Evolutionary conservation across 2,888 invertebrate species (phyloP).

Genomic region (Melieria crassipennis): DNA sequence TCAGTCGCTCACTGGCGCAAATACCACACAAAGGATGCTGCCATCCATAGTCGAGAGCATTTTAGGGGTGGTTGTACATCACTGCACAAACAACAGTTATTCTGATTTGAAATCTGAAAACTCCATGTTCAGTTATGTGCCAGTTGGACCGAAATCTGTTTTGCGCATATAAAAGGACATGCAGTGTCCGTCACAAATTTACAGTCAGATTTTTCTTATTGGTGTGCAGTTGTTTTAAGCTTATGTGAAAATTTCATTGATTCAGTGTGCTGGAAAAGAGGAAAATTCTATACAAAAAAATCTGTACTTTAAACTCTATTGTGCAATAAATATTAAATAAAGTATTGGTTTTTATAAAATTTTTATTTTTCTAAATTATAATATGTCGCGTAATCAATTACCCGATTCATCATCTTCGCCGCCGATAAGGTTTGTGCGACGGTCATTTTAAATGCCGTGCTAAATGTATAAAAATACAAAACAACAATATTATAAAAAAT

Average conservation of each 20-base stretch:
- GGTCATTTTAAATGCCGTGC: too few relatives aligned
- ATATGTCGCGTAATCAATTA: slow-evolving; percentile 71
- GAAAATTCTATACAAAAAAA: background rate
- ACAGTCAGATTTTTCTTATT: slow-evolving; percentile 51
- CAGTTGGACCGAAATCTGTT: slow-evolving; percentile 12
- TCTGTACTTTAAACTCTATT: background rate
- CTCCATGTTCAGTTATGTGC: background rate
- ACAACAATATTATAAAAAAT: too few relatives aligned
- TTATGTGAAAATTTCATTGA: slow-evolving; percentile 16
- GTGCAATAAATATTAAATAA: background rate
- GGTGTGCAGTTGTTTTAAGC: slow-evolving; percentile 38
- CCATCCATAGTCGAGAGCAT: too few relatives aligned
- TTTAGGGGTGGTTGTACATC: too few relatives aligned
- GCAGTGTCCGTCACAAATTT: slow-evolving; percentile 52
- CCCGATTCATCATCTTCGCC: slow-evolving; percentile 79
- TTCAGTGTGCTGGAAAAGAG: slow-evolving; percentile 14
- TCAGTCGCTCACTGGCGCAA: too few relatives aligned
- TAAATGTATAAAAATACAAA: too few relatives aligned
- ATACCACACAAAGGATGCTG: too few relatives aligned
- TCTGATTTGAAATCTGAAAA: slow-evolving; percentile 1
- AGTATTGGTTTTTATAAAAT: background rate
- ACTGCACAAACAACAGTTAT: too few relatives aligned
- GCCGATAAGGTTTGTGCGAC: slow-evolving; percentile 68
- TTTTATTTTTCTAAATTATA: slow-evolving; percentile 14
- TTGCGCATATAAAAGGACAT: slow-evolving; percentile 51